A percentile compares a stretch with the other conserved stretches of the same genome.
Conservation (phyloP, 1,140 invertebrate genomes). For the Oncopeltus fasciatus region DNA sequence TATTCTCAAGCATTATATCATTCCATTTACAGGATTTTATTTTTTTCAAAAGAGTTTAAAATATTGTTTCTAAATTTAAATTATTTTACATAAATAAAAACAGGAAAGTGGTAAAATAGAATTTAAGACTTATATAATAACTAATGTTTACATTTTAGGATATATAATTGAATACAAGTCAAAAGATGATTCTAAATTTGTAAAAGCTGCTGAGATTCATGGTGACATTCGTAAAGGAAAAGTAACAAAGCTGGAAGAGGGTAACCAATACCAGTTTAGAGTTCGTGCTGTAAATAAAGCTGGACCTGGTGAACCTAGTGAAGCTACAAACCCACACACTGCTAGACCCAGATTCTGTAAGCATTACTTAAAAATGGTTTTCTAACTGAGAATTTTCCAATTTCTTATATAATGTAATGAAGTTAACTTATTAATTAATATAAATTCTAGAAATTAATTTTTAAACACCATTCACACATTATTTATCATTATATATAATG, state of each 20-base stretch:
- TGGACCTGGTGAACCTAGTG: slow-evolving; percentile 85
- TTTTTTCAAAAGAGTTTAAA: neutral
- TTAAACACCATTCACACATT: too few relatives aligned
- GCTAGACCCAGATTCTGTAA: slow-evolving; percentile 83
- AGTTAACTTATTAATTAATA: too few relatives aligned
- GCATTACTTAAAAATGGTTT: too few relatives aligned
- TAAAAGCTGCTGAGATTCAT: slow-evolving; percentile 58
- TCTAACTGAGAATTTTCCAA: too few relatives aligned
- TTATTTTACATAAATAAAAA: neutral
- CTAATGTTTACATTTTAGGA: slow-evolving; percentile 31
- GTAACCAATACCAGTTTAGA: slow-evolving; percentile 89
- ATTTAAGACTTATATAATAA: neutral
- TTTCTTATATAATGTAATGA: too few relatives aligned
- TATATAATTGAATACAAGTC: slow-evolving; percentile 84
- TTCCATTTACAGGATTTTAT: neutral
- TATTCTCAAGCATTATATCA: too few relatives aligned
- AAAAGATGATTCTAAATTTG: slow-evolving; percentile 47
- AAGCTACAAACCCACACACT: slow-evolving; percentile 86
- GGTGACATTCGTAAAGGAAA: slow-evolving; percentile 65
- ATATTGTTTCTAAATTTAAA: neutral
- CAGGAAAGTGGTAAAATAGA: neutral
- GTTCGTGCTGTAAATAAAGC: slow-evolving; percentile 91
- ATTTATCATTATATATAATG: too few relatives aligned
- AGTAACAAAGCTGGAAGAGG: slow-evolving; percentile 80
- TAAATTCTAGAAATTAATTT: too few relatives aligned